Base-by-base conservation (phyloP, 2,797 vertebrate species). In the Malurus splendens region DNA sequence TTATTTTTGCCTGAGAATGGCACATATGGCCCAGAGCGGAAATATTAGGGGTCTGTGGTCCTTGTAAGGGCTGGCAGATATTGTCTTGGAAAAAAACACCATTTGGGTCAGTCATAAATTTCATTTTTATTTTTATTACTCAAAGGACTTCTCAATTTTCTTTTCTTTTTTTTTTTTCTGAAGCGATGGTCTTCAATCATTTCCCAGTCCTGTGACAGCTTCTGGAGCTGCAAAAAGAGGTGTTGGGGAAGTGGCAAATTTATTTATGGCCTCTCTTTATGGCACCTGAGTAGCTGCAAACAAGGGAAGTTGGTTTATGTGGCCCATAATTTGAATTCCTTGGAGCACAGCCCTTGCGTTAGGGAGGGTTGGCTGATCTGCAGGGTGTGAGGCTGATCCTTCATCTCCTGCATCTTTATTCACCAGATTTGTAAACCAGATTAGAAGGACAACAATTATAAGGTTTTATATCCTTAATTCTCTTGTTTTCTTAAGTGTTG, bases 21-120 rank as follows among this genome's bases (percentile, higher is more conserved):
- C 93, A 95, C 97, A 96, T 96, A 97, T 96, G 96, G 97, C 94
- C 85, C 82, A 86, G 93, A 96, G 94, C 77, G 74, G 96, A 96
- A 96, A 97, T 96, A 95, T 96, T 96, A 77, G 90, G 95, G 96
- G 93, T 96, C 95, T 95, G 83, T 90, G 90, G 92, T 94, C 93
- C 90, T 96, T 92, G 91, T 83, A 89, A 96, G 93, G 94, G 92
- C 92, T 96, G 96, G 91, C 96, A 95, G 94, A 96, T 95, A 92
- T 14, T 90, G 92, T 93, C 95, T 95, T 87, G 75, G 65, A 89
- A 71, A 86, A 91, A 83, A 78, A 42, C 22, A 74, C 17, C 56
- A 13, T 84, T 86, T 87, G 79, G 75, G 81, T 74, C 92, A 85
- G n/a, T 91, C 65, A 48, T 56, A 86, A 79, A 91, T 87, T 70